A percentile compares a stretch with the other conserved stretches of the same genome.
These are phyloP conservation scores for Drosophila demipolita DNA, from an alignment of 2,888 invertebrate genomes.

Conservation along the genomic window DNA sequence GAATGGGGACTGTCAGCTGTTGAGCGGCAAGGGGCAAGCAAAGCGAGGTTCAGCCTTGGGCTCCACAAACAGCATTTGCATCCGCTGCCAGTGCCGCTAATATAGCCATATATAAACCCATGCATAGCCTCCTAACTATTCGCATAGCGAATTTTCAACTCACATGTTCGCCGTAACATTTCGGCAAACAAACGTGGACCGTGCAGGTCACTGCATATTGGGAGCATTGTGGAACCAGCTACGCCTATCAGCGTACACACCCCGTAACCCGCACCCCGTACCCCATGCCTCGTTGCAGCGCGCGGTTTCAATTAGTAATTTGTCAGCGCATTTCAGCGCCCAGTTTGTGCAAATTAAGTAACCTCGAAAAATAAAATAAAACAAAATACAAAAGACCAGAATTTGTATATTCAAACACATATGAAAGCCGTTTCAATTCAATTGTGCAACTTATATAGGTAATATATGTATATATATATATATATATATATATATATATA, in stretches of 20 bases:
- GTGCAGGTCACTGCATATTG: conserved; percentile 76
- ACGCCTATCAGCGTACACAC: conserved; percentile 41
- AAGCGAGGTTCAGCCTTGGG: conserved; percentile 48
- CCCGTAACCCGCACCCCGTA: conserved; percentile 19
- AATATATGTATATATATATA: not conserved
- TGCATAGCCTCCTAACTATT: conserved; percentile 40
- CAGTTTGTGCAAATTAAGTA: conserved; percentile 62
- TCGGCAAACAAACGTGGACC: conserved; percentile 77
- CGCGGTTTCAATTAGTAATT: conserved; percentile 77
- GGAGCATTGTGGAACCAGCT: conserved; percentile 44
- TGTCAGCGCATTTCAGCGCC: conserved; percentile 62
- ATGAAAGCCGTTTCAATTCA: conserved; percentile 59
- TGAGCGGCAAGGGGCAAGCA: conserved; percentile 14
- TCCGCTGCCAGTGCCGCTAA: conserved; percentile 22
- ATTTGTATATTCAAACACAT: conserved; percentile 18
- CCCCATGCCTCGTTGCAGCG: conserved; percentile 29
- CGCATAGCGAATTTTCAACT: conserved; percentile 39
- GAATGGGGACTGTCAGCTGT: conserved; percentile 10
- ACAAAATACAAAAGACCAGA: conserved; percentile 1
- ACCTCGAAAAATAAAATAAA: conserved; percentile 21
- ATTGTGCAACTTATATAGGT: conserved; percentile 49
- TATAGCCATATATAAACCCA: conserved; percentile 27
- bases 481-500: not conserved
- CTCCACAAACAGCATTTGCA: conserved; percentile 60
- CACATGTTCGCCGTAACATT: conserved; percentile 57